Evolutionary conservation across 2,888 invertebrate species (phyloP), one percentile per base, ranked within the genome.

Genomic region (Pemphredon lugubris): DNA sequence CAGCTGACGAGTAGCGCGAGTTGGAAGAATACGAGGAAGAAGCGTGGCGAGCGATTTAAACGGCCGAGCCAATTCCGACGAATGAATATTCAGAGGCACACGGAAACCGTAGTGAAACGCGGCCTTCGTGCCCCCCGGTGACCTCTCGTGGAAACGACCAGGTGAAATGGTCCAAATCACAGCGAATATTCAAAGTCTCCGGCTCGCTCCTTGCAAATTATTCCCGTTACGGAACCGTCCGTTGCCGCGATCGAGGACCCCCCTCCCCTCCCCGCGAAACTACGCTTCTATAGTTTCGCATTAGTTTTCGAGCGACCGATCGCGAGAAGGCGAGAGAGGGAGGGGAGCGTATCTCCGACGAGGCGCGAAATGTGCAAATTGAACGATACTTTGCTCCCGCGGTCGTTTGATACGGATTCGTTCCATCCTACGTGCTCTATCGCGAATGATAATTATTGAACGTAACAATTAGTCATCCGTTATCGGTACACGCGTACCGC

Each of bases 151-250:
- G 78, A 79, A 84, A 81, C 83, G 81, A 78, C 64, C 79, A 79
- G 75, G 77, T 81, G 79, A 80, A 84, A 84, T 84, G 83, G 83
- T 83, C 79, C 82, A 83, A 84, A 84, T 84, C 79, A 82, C 77
- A 60, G 76, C 60, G 81, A 84, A 83, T 84, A 83, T 84, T 83
- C 82, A 81, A 71, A 65, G 60, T 44, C 45, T 16, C n/a, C 13
- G 30, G 53, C 61, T 51, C 55, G 37, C 59, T 55, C 66, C 60
- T 51, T 54, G 69, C 69, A 58, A 80, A 75, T 79, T 75, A 80
- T 65, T 70, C 69, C 59, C 66, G 71, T 75, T 75, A 77, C 64
- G 58, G 59, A 72, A 40, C 32, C 60, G 40, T 70, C 48, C n/a
- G 61, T 64, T 42, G 37, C 53, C 54, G 54, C 50, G 53, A 58